Base-by-base conservation (phyloP, 2,113 vertebrate species). In the Paedocypris sp. region DNA sequence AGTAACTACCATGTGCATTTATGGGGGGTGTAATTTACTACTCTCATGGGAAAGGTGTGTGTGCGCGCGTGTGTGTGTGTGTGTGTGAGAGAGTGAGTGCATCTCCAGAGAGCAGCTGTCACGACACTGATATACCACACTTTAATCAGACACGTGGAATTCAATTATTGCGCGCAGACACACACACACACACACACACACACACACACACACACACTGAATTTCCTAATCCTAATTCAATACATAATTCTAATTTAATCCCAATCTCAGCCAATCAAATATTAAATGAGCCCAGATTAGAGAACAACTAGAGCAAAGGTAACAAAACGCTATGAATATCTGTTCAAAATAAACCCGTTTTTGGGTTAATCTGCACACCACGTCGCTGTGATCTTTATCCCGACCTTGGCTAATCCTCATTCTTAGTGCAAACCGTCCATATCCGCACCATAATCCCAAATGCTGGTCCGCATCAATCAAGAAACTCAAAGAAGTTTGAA, bases 131-230 rank as follows among this genome's bases (percentile, higher is more conserved):
- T 65, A 62, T 32, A 65, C 23, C 57, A 46, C 69, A 64, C 59
- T 46, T 66, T 62, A 71, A 68, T 70, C 68, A 68, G 62, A 69
- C 57, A 60, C 25, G 38, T 38, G 36, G n/a, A 56, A 48, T 64
- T 61, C 38, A 67, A 62, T 60, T 63, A 60, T 46, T 32, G 4
- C 2, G 46, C 19, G 33, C 13, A 35, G 23, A 35, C 52, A 41
- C 32, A 28, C 57, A 36, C 38, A 38, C 45, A 41, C 18, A 43
- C 32, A 46, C 25, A 32, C 47, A 41, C 32, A 38, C 28, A 33
- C 41, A 50, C 63, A 50, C 60, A 52, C 45, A 45, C 33, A 51
- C 48, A 41, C 18, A 31, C 43, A 45, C 13, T 61, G 47, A 38
- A 58, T 36, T 57, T 32, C 20, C 25, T 48, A 66, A 48, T 56